These are phyloP conservation scores for Anniella stebbinsi DNA, from an alignment of 2,797 vertebrate genomes.

Conservation along the genomic window DNA sequence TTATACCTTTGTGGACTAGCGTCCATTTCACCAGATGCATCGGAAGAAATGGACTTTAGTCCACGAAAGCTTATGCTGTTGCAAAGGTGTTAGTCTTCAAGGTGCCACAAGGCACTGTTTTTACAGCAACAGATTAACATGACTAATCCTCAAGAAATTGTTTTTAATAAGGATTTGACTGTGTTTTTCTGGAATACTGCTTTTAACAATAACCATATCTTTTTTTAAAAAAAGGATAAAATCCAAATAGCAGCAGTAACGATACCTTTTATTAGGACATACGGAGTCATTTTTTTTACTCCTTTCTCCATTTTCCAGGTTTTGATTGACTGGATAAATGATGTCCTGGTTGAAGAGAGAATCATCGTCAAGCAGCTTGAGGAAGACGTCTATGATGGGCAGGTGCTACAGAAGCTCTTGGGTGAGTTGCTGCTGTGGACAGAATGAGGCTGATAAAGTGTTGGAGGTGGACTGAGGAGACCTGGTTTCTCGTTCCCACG, in stretches of 20 bases:
- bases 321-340: conserved; percentile 96
- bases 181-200: no score
- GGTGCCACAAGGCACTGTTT: not conserved
- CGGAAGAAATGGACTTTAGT: not conserved
- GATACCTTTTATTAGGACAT: no score
- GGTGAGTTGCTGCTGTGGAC: conserved; percentile 81
- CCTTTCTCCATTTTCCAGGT: conserved; percentile 80
- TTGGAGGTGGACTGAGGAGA: not conserved
- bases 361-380: conserved; percentile 98
- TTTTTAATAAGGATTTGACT: no score
- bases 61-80: not conserved
- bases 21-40: not conserved
- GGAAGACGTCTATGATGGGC: conserved; percentile 96
- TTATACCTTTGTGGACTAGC: not conserved
- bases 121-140: no score
- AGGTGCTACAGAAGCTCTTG: conserved; percentile 96
- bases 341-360: conserved; percentile 93
- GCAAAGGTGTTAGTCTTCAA: not conserved
- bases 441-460: not conserved
- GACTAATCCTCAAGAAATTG: no score
- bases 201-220: no score
- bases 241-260: not conserved
- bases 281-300: not conserved
- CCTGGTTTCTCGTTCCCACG: not conserved
- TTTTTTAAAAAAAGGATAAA: not conserved